phyloP scores from a whole-genome alignment of 2,888 invertebrate species.

The Tenodera sinensis region DNA sequence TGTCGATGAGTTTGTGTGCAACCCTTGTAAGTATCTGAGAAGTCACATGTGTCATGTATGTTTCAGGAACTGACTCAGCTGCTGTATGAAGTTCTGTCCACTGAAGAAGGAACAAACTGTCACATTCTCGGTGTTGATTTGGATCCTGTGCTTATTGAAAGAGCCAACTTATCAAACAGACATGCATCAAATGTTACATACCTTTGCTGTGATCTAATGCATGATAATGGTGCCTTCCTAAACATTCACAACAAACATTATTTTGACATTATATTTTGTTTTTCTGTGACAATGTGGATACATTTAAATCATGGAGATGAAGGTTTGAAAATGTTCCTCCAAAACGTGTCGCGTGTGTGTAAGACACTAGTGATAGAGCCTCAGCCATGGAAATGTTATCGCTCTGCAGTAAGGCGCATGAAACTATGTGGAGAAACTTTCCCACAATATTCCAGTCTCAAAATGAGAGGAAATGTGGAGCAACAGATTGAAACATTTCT shows the following conservation, averaged over 20 bases:
- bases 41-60: no score
- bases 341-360: constrained; percentile 51
- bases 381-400: constrained; percentile 83
- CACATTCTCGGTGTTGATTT: constrained; percentile 69
- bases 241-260: constrained; percentile 41
- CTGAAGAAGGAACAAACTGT: constrained; percentile 38
- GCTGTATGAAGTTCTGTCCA: constrained; percentile 52
- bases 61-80: constrained; percentile 62
- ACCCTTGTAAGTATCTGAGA: no score
- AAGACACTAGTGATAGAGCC: constrained; percentile 70
- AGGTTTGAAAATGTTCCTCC: constrained; percentile 62
- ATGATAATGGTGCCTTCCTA: constrained; percentile 48
- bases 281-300: constrained; percentile 89
- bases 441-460: constrained; percentile 55
- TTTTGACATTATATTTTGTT: constrained; percentile 71
- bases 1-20: no score
- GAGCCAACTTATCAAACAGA: constrained; percentile 57
- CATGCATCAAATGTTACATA: constrained; percentile 51
- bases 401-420: constrained; percentile 67
- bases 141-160: constrained; percentile 63
- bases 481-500: constrained; percentile 58
- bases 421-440: constrained; percentile 60
- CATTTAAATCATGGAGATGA: constrained; percentile 79
- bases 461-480: constrained; percentile 60
- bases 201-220: constrained; percentile 59